Conservation (phyloP, 2,888 invertebrate genomes). For the Platycheirus albimanus region DNA sequence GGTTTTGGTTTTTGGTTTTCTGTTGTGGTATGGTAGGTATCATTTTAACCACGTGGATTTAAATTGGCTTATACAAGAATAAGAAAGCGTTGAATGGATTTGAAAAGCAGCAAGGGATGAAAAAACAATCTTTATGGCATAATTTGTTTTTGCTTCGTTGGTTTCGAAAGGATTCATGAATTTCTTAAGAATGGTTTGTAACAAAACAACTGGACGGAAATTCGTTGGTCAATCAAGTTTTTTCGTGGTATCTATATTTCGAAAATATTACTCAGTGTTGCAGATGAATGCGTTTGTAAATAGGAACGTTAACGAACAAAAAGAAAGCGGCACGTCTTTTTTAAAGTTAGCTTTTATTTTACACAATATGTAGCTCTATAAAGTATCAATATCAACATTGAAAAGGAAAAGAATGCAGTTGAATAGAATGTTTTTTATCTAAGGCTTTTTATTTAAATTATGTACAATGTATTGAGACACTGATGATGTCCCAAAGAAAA, state of each 20-base stretch:
- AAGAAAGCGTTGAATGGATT: slow-evolving; percentile 30
- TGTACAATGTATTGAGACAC: too few species aligned
- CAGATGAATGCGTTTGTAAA: not conserved
- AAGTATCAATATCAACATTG: too few species aligned
- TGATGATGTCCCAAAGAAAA: too few species aligned
- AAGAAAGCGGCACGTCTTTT: too few species aligned
- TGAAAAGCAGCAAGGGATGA: slow-evolving; percentile 11
- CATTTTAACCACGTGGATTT: slow-evolving; percentile 45
- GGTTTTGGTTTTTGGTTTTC: slow-evolving; percentile 38
- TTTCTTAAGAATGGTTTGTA: not conserved
- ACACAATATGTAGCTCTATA: too few species aligned
- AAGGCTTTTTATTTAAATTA: too few species aligned
- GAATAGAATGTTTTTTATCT: too few species aligned
- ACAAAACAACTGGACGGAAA: not conserved
- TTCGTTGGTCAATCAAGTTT: not conserved
- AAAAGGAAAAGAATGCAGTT: too few species aligned
- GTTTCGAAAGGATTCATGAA: slow-evolving; percentile 47
- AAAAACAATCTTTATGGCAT: slow-evolving; percentile 29
- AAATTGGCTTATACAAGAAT: slow-evolving; percentile 24
- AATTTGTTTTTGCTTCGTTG: slow-evolving; percentile 47
- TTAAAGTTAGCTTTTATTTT: too few species aligned
- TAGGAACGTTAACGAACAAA: too few species aligned
- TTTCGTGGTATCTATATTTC: not conserved
- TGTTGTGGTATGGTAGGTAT: slow-evolving; percentile 31
- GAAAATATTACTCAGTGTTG: not conserved